Evolutionary conservation across 1,140 invertebrate genomes (phyloP).

Genomic region (Drosophila saltans): DNA sequence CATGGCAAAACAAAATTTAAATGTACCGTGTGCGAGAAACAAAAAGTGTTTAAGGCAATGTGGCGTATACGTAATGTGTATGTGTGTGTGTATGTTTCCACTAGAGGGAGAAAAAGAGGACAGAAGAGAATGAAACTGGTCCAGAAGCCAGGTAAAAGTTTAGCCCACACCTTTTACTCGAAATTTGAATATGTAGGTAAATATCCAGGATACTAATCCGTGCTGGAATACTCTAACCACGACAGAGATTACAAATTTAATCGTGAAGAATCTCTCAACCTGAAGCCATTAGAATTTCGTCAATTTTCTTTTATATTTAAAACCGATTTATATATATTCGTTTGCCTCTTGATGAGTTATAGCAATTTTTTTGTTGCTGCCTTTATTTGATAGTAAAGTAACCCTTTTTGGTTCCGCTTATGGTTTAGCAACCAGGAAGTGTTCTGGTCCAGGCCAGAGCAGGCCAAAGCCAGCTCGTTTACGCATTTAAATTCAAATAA

Average conservation of each 20-base stretch:
- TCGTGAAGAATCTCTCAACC: too few species aligned
- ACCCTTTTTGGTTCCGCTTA: slow-evolving; percentile 15
- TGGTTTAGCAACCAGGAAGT: slow-evolving; percentile 36
- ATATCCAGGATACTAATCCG: background rate
- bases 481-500: slow-evolving; percentile 82
- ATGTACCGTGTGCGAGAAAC: slow-evolving; percentile 76
- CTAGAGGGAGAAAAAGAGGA: background rate
- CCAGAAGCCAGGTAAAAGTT: slow-evolving; percentile 50
- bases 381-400: background rate
- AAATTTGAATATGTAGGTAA: slow-evolving; percentile 38
- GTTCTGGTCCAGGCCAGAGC: slow-evolving; percentile 24
- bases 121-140: slow-evolving; percentile 3
- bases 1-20: slow-evolving; percentile 77
- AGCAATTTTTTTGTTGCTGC: background rate
- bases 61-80: slow-evolving; percentile 76
- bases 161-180: slow-evolving; percentile 66
- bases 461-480: slow-evolving; percentile 68
- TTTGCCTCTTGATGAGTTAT: too few species aligned
- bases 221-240: background rate
- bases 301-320: too few species aligned
- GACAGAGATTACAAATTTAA: too few species aligned
- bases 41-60: slow-evolving; percentile 77
- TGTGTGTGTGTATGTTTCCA: slow-evolving; percentile 17
- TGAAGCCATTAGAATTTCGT: too few species aligned
- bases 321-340: too few species aligned